phyloP scores from a whole-genome alignment of 2,888 invertebrate species.

The Camponotus fellah region DNA sequence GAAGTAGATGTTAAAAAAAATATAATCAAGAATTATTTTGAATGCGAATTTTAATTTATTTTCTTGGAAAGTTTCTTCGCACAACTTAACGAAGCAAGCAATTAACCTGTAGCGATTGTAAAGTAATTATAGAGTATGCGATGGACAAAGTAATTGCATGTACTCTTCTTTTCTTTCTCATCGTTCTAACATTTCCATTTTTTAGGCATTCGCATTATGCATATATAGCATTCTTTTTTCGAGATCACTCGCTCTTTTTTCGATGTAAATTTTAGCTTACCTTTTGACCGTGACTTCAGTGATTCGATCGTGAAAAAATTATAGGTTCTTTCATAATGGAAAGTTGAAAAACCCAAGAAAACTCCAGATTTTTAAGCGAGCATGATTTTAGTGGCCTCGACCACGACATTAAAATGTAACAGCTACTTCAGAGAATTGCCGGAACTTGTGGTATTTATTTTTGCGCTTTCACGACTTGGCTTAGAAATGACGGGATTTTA shows the following conservation, averaged over 20 bases:
- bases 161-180: constrained; percentile 39
- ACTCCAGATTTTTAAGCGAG: constrained; percentile 39
- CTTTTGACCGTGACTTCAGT: not conserved
- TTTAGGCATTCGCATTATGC: constrained; percentile 44
- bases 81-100: constrained; percentile 14
- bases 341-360: too few relatives aligned
- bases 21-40: not conserved
- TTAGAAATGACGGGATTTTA: not conserved
- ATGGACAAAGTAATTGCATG: constrained; percentile 65
- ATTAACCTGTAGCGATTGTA: not conserved
- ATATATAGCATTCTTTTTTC: constrained; percentile 15
- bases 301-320: constrained; percentile 46
- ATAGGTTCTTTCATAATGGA: constrained; percentile 45
- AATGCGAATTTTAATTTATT: not conserved
- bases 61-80: constrained; percentile 8
- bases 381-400: constrained; percentile 30
- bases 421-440: constrained; percentile 63
- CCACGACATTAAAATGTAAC: constrained; percentile 70
- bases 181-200: constrained; percentile 57
- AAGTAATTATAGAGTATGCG: constrained; percentile 52
- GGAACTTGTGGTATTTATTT: constrained; percentile 35
- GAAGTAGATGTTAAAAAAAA: not conserved
- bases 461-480: not conserved
- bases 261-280: constrained; percentile 26
- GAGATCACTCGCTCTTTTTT: constrained; percentile 2